Conservation (phyloP, 2,797 vertebrate species). For the Enteromius viviparus region DNA sequence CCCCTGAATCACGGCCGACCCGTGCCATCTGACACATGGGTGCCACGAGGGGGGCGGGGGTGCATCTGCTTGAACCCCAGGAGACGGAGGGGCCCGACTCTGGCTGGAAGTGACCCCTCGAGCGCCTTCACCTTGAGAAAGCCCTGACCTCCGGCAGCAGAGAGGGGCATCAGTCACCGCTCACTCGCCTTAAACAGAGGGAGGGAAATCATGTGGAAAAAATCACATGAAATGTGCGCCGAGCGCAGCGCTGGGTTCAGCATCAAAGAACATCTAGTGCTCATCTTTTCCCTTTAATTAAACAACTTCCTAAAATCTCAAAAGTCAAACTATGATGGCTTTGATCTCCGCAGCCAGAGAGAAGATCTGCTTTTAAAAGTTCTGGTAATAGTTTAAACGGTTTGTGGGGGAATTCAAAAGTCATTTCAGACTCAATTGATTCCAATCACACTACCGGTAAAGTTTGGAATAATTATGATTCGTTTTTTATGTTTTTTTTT, state of each 20-base stretch:
- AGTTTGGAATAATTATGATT: not conserved
- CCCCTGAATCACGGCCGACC: slow-evolving; percentile 53
- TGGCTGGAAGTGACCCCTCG: slow-evolving; percentile 50
- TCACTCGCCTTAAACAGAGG: slow-evolving; percentile 61
- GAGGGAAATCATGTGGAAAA: slow-evolving; percentile 71
- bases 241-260: slow-evolving; percentile 57
- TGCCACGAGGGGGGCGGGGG: slow-evolving; percentile 26
- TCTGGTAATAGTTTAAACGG: slow-evolving; percentile 56
- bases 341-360: slow-evolving; percentile 73
- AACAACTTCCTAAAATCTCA: slow-evolving; percentile 66
- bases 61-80: slow-evolving; percentile 43
- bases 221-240: slow-evolving; percentile 62
- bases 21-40: slow-evolving; percentile 57
- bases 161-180: slow-evolving; percentile 51
- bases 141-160: slow-evolving; percentile 75
- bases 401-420: not conserved
- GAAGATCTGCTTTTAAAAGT: slow-evolving; percentile 70
- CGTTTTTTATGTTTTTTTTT: not conserved
- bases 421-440: slow-evolving; percentile 14
- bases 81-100: slow-evolving; percentile 27
- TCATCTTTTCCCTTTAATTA: slow-evolving; percentile 74
- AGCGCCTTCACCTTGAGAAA: slow-evolving; percentile 78
- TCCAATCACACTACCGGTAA: not conserved
- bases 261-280: slow-evolving; percentile 75
- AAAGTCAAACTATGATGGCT: slow-evolving; percentile 69